Base-by-base conservation (phyloP, 2,797 vertebrate genomes). In the Rachycentron canadum region DNA sequence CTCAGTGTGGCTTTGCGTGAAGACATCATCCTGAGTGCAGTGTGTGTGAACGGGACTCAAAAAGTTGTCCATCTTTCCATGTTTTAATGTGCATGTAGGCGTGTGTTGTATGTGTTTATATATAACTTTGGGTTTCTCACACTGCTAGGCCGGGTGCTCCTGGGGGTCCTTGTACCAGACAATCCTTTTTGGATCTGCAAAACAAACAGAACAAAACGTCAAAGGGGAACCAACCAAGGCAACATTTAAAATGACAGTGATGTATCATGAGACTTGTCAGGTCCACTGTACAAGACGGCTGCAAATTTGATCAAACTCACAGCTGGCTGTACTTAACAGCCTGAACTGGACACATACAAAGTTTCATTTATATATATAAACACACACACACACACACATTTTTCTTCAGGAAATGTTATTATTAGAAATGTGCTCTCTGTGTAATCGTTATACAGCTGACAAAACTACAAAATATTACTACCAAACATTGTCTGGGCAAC, bases 11-110 rank as follows among this genome's bases (percentile, higher is more conserved):
- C 88, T 91, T 88, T 91, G 83, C 71, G 90, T 93, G 88, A 92
- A 91, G 90, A 94, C 90, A 91, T 93, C 88, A 93, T 94, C 93
- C 93, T 95, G 94, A 95, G 94, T 94, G 92, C 88, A 85, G 89
- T 84, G 82, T 82, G 84, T 88, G 84, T 58, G 76, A 84, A 75
- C n/a, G 43, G 87, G 86, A 90, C 84, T 86, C 83, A 40, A 69
- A 87, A 71, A 85, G 64, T 41, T 82, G 91, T 88, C 90, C 88
- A 56, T 81, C 61, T 84, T 77, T 85, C 67, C 43, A 17, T 77
- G 86, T 85, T 85, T 84, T 50, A 30, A 81, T 88, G 86, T 89
- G 91, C 66, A 77, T 88, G 87, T 83, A 68, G 78, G 76, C 86
- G 82, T 86, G 79, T 79, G 66, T 84, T 68, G 78, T 79, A 17